A percentile compares a stretch with the other conserved stretches of the same genome.
phyloP scores from a whole-genome alignment of 2,888 invertebrate genomes.

The Athalia cordata region DNA sequence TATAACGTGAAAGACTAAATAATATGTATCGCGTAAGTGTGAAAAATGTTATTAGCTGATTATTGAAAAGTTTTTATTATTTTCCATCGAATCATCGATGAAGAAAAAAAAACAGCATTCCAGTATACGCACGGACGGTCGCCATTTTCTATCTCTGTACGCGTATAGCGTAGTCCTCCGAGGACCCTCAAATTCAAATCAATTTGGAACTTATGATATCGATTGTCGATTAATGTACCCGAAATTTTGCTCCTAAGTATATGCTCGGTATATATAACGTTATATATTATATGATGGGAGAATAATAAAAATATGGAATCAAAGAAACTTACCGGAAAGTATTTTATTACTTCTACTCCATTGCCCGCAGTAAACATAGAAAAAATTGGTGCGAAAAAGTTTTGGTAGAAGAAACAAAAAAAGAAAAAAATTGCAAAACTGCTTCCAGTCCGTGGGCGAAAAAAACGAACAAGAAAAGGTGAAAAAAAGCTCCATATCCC shows the following conservation, averaged over 20 bases:
- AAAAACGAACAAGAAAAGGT: background rate
- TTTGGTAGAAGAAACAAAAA: background rate
- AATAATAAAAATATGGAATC: conserved; percentile 13
- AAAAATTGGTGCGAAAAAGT: background rate
- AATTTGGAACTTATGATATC: background rate
- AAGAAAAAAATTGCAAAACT: background rate
- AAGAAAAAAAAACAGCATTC: too few species aligned
- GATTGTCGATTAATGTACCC: conserved; percentile 28
- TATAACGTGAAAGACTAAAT: too few species aligned
- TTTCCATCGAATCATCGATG: too few species aligned
- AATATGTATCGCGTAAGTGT: too few species aligned
- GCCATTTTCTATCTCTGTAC: too few species aligned
- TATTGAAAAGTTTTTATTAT: too few species aligned
- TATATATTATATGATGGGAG: background rate
- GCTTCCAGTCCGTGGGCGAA: background rate
- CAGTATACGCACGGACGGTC: too few species aligned
- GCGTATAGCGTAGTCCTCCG: too few species aligned
- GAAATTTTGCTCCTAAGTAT: too few species aligned
- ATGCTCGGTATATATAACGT: background rate
- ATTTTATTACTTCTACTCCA: conserved; percentile 24
- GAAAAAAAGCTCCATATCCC: background rate
- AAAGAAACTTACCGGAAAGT: conserved; percentile 19
- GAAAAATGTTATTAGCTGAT: too few species aligned
- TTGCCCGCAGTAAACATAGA: conserved; percentile 1
- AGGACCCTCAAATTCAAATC: too few species aligned